Conservation (phyloP, 1,140 invertebrate species). For the Linepithema humile region DNA sequence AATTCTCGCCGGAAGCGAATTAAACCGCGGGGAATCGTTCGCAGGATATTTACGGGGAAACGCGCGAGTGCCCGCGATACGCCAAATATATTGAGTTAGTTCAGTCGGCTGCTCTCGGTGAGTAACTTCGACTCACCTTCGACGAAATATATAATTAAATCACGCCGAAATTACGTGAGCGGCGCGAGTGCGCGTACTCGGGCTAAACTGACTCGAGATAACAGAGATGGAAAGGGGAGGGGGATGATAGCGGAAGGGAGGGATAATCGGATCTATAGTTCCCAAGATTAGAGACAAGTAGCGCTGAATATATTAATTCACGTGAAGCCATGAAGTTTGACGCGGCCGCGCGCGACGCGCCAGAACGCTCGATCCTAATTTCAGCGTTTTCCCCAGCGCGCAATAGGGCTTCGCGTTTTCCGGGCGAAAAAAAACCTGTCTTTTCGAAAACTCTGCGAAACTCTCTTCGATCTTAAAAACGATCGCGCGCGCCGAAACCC, state of each 20-base stretch:
- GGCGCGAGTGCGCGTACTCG: background rate
- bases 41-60: background rate
- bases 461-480: too few relatives aligned
- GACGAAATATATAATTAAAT: constrained; percentile 25
- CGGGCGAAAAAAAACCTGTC: too few relatives aligned
- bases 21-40: background rate
- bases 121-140: background rate
- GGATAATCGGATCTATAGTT: background rate
- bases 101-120: background rate
- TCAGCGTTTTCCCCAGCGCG: background rate
- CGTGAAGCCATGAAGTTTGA: background rate
- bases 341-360: background rate
- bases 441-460: too few relatives aligned
- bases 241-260: background rate
- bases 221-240: background rate
- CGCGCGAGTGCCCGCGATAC: background rate
- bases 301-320: background rate
- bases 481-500: too few relatives aligned
- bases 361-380: background rate
- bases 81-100: background rate
- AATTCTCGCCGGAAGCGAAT: background rate
- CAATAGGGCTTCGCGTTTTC: background rate
- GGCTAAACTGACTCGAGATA: background rate
- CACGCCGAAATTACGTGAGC: background rate
- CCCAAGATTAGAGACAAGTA: background rate